Conservation (phyloP, 2,113 vertebrate genomes). For the Oceanodroma tethys region DNA sequence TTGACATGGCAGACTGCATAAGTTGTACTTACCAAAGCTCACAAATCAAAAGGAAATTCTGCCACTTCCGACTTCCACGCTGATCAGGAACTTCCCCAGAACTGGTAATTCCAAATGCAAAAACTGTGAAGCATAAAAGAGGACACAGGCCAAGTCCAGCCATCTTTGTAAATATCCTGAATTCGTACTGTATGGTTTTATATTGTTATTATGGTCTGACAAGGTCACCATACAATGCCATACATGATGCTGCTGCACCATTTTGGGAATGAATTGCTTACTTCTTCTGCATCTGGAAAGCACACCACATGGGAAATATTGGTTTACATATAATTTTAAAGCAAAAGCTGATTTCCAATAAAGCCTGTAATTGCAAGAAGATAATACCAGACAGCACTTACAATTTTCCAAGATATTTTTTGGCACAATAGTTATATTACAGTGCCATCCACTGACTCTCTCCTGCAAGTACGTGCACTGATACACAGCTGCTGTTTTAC, state of each 20-base stretch:
- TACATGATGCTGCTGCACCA: neutral
- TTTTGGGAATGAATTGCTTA: conserved; percentile 3
- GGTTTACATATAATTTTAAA: conserved; percentile 69
- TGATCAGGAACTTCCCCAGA: neutral
- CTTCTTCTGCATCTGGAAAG: neutral
- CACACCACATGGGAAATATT: conserved; percentile 43
- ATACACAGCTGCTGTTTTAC: neutral
- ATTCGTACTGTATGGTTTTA: neutral
- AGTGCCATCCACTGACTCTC: conserved; percentile 87
- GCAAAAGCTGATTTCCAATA: conserved; percentile 67
- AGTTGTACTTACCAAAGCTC: neutral
- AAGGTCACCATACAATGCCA: neutral
- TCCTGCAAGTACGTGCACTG: conserved; percentile 60
- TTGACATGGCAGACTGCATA: neutral
- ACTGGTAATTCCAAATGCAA: neutral
- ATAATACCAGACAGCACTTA: conserved; percentile 4
- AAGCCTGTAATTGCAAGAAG: conserved; percentile 50
- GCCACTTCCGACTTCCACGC: neutral
- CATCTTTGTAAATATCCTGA: neutral
- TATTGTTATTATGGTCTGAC: neutral
- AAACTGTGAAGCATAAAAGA: neutral
- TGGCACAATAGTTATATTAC: conserved; percentile 73
- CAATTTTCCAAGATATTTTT: neutral
- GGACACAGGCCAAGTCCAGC: neutral
- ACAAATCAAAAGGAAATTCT: conserved; percentile 5